Base-by-base conservation (phyloP, 2,797 vertebrate genomes). In the Gymnothorax javanicus region DNA sequence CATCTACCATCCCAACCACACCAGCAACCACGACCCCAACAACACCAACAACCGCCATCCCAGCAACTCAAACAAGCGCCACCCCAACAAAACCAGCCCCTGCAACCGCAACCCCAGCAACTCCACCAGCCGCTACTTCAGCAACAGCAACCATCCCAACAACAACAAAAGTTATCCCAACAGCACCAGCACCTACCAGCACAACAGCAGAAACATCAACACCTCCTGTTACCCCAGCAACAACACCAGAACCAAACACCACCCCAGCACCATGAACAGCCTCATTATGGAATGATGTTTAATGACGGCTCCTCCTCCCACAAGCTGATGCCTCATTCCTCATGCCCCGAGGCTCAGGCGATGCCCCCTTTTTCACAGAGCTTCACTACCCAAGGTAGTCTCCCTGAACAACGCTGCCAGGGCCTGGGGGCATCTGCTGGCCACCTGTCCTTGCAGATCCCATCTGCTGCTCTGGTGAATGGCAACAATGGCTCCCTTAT, bases 251-350 rank as follows among this genome's bases (percentile, higher is more conserved):
- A 94, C 67, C 94, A 94, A 81, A 92, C 93, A 85, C 94, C 95
- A 71, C 94, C 94, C 87, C 93, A 94, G 87, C 95, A 88, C 11
- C 91, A 95, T 89, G 94, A 95, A 82, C 93, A 93, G 60, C 95
- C 94, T 89, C 95, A 95, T 92, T 96, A 95, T 64, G 91, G 94
- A 87, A 90, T 96, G 92, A 93, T 96, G 94, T 92, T 95, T 23
- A 96, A 96, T 73, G 95, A 95, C 90, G 94, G 96, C 93, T 95
- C 95, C 23, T 96, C 92, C 92, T 97, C 95, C 94, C 95, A 96
- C 84, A 89, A 91, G 64, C 64, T 69, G 23, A 17, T 8, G 23
- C n/a, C 64, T 71, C 84, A 90, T 87, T 86, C 94, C 79, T 94
- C 94, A 88, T 94, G 93, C 87, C 91, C 92, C 0, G 87, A 94